These are phyloP conservation scores for Mythimna loreyi DNA, from an alignment of 2,888 invertebrate genomes.

Conservation along the genomic window DNA sequence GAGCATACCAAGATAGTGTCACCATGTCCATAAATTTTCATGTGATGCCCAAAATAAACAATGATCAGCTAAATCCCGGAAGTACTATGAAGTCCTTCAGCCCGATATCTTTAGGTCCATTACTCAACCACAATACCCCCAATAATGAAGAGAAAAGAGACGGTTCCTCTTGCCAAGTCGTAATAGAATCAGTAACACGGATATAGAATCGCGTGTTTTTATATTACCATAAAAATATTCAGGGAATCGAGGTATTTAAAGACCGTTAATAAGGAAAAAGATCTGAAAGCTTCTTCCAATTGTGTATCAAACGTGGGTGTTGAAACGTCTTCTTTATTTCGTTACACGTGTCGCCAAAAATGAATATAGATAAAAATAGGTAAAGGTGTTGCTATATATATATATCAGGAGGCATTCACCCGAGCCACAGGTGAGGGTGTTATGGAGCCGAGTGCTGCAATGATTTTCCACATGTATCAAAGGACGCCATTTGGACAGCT, in stretches of 20 bases:
- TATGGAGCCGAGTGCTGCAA: too few species aligned
- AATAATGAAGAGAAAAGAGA: background rate
- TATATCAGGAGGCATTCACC: too few species aligned
- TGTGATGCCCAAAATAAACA: background rate
- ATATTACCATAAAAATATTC: background rate
- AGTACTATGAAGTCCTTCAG: background rate
- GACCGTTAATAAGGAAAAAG: background rate
- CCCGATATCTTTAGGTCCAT: conserved; percentile 3
- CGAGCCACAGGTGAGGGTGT: too few species aligned
- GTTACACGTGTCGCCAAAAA: background rate
- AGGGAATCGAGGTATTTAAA: background rate
- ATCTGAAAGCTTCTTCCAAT: conserved; percentile 2
- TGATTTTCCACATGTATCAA: too few species aligned
- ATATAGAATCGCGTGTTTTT: background rate
- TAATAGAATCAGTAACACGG: too few species aligned
- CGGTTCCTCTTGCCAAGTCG: background rate
- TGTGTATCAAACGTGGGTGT: background rate
- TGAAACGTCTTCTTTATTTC: background rate
- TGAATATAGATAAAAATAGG: background rate
- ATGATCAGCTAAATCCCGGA: background rate
- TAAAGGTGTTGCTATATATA: too few species aligned
- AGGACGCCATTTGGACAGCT: too few species aligned
- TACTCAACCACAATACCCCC: background rate
- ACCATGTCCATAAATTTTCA: background rate
- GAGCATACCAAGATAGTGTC: too few species aligned